Base-by-base conservation (phyloP, 2,888 invertebrate species). In the Mellilla xanthometata region DNA sequence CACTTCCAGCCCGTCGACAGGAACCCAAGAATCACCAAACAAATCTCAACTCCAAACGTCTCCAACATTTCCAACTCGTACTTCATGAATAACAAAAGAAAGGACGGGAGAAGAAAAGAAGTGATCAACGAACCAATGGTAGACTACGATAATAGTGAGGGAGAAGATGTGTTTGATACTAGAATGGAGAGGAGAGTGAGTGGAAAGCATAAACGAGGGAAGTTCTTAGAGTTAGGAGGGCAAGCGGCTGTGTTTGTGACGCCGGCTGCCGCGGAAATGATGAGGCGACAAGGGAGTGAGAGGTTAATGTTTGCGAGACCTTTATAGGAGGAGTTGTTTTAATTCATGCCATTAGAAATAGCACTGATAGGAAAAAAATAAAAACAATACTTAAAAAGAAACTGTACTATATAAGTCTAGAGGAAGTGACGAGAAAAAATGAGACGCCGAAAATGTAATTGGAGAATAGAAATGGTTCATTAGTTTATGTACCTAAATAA, bases 81-180 rank as follows among this genome's bases (percentile, higher is more conserved):
- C 54, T 87, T 84, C 47, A 58, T 86, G 43, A 68, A 59, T 23
- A 80, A 76, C 32, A 76, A 78, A 15, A 77, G 77, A 51, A 75
- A 77, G 44, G 77, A 74, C 29, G 59, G 62, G 15, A 73, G 81
- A 57, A 79, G 81, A 60, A 85, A 81, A 53, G 87, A 86, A 39
- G 72, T 76, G 0, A 39, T 80, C 0, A 78, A 76, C 33, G 90
- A 90, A 51, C 90, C 90, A 3, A 76, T 85, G 63, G 71, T 90
- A 0, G 90, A 90, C 52, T 90, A 90, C 42, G 90, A 90, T 48
- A 84, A 89, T 33, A 89, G 89, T 59, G 90, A 90, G 52, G 80
- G 76, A 0, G 90, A 90, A 38, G 90, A 90, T 50, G 72, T 82
- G 0, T 87, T 88, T 45, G 87, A 89, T 52, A 80, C 81, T 0